A percentile compares a stretch with the other conserved stretches of the same genome.
Evolutionary conservation across 2,113 vertebrate species (phyloP).

Genomic region (Platichthys stellatus): DNA sequence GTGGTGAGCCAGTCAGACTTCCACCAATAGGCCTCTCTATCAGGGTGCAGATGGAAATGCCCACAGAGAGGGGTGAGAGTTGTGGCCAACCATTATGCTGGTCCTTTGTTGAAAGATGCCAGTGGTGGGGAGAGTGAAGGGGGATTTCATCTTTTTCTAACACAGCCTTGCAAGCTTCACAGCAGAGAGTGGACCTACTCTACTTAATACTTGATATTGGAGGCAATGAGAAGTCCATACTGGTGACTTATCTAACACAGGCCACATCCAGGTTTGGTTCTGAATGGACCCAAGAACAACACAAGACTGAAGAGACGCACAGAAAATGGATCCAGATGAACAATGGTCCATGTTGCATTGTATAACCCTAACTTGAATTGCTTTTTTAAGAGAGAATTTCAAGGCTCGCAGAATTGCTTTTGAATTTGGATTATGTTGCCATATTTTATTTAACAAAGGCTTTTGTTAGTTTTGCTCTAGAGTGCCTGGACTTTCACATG

Average conservation of each 20-base stretch:
- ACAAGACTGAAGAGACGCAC: not conserved
- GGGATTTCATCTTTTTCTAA: conserved; percentile 70
- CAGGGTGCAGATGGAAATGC: conserved; percentile 84
- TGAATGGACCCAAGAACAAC: not conserved
- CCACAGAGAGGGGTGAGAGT: conserved; percentile 59
- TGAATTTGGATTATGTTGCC: not conserved
- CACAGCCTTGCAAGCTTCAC: conserved; percentile 64
- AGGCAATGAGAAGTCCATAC: conserved; percentile 28
- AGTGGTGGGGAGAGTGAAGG: conserved; percentile 51
- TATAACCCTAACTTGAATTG: not conserved
- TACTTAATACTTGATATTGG: conserved; percentile 80
- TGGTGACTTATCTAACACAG: conserved; percentile 5
- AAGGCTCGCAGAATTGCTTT: not conserved
- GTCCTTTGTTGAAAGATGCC: conserved; percentile 86
- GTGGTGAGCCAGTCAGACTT: conserved; percentile 59
- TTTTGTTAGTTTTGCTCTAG: conserved; percentile 1
- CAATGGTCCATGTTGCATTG: not conserved
- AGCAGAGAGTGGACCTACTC: conserved; percentile 82
- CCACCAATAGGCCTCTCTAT: conserved; percentile 76
- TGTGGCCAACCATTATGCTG: conserved; percentile 84
- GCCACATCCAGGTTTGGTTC: not conserved
- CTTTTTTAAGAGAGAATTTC: not conserved
- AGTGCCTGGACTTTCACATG: not conserved
- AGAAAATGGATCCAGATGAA: not conserved
- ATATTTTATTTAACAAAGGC: conserved; percentile 1